Evolutionary conservation across 2,113 vertebrate genomes (phyloP).

Genomic region (Galbula dea): DNA sequence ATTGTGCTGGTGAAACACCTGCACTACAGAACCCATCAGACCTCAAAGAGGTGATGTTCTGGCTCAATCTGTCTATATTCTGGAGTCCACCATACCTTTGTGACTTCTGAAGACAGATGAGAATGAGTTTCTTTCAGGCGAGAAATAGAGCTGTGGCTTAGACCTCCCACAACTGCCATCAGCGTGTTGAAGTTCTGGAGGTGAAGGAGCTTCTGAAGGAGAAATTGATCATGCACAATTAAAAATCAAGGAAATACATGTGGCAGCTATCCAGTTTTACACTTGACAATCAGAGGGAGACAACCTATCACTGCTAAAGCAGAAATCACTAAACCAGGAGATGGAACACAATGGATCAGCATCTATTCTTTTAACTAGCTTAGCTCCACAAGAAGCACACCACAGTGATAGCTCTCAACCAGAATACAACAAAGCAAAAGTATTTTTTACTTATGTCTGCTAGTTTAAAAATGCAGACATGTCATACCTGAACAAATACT

Average conservation of each 20-base stretch:
- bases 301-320: background rate
- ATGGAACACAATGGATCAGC: background rate
- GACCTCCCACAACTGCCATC: constrained; percentile 95
- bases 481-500: background rate
- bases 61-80: background rate
- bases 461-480: background rate
- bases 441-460: background rate
- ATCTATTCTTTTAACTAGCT: background rate
- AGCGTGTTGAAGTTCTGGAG: constrained; percentile 97
- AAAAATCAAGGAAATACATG: background rate
- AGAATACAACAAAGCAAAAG: background rate
- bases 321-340: background rate
- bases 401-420: background rate
- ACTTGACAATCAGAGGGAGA: background rate
- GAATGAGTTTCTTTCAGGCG: constrained; percentile 94
- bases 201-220: constrained; percentile 88
- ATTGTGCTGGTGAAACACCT: background rate
- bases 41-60: background rate
- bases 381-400: background rate
- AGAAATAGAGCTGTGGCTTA: constrained; percentile 96
- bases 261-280: background rate
- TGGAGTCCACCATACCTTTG: constrained; percentile 79
- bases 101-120: constrained; percentile 87
- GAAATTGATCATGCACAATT: background rate
- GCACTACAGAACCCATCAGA: background rate